Base-by-base conservation (phyloP, 1,140 invertebrate species). In the Adoxophyes honmai region DNA sequence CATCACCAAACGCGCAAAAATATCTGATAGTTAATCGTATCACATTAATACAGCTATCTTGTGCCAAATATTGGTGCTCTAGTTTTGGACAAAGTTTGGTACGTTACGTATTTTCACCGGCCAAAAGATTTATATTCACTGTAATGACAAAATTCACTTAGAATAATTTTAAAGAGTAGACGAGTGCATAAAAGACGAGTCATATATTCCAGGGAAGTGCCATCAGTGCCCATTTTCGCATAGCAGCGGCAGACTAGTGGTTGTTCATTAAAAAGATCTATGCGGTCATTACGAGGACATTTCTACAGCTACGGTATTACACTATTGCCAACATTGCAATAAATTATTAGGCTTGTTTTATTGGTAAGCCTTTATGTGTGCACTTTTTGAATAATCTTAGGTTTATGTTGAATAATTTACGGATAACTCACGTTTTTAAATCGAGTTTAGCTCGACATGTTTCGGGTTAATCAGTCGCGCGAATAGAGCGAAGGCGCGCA, bases 261-360 rank as follows among this genome's bases (percentile, higher is more conserved):
- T 73, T 75, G 78, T 81, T 81, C 78, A 76, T 81, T 81, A 78
- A 75, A 81, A 77, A 81, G 78, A 81, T 81, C 75, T 78, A 81
- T 78, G 60, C 61, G 75, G 76, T 79, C 75, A 81, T 81, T 81
- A 79, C 57, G 63, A 44, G 33, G 71, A 75, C 71, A 73, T 76
- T 75, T 62, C 68, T 35, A 66, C 64, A 57, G 66, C 28, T 48
- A 48, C 42, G 60, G 64, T 70, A 78, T 73, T 71, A 78, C 60
- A 53, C 66, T 78, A 78, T 70, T 74, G 69, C 64, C 62, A 59
- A 57, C 60, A 62, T 68, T 65, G 48, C 64, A 59, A 62, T 60
- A 70, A 73, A 56, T 69, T 75, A 68, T 77, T 64, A 35, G 66
- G 60, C 62, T n/a, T 64, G 67, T 66, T 69, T 42, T 52, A 48